Percentiles rank a stretch among this genome's conserved stretches.
Conservation (phyloP, 2,113 vertebrate genomes). For the Urocolius indicus region DNA sequence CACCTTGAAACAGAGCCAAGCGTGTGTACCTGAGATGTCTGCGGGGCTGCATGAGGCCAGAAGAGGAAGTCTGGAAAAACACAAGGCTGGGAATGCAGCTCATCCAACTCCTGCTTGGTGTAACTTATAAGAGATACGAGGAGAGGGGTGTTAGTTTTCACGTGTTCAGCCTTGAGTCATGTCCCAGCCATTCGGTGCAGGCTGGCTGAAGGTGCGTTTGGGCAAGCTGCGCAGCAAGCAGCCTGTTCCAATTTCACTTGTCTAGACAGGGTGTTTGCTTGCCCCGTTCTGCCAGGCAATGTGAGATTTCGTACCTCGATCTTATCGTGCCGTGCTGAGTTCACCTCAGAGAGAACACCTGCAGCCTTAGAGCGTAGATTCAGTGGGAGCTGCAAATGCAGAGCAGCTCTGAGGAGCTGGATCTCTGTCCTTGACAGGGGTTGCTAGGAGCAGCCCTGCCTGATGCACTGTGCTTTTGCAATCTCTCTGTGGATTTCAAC, state of each 20-base stretch:
- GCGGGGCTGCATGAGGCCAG: neutral
- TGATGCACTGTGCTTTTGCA: neutral
- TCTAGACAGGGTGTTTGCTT: constrained; percentile 54
- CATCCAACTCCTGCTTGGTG: neutral
- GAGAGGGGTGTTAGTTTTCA: neutral
- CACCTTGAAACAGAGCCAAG: neutral
- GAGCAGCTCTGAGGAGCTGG: neutral
- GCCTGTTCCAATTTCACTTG: constrained; percentile 49
- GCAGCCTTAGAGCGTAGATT: neutral
- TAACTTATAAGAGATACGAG: neutral
- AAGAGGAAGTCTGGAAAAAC: constrained; percentile 14
- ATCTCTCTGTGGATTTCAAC: neutral
- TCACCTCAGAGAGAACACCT: constrained; percentile 47
- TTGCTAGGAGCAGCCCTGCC: neutral
- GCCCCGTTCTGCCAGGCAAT: constrained; percentile 25
- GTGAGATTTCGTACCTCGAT: constrained; percentile 54
- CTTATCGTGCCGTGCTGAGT: neutral
- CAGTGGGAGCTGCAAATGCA: neutral
- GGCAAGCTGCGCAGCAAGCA: constrained; percentile 1
- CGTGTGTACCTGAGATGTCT: neutral
- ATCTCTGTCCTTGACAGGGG: neutral
- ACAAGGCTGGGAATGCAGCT: neutral
- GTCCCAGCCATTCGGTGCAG: neutral
- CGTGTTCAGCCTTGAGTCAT: neutral
- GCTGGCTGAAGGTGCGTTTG: neutral